Evolutionary conservation across 2,797 vertebrate species (phyloP).

Genomic region (Varecia variegata): DNA sequence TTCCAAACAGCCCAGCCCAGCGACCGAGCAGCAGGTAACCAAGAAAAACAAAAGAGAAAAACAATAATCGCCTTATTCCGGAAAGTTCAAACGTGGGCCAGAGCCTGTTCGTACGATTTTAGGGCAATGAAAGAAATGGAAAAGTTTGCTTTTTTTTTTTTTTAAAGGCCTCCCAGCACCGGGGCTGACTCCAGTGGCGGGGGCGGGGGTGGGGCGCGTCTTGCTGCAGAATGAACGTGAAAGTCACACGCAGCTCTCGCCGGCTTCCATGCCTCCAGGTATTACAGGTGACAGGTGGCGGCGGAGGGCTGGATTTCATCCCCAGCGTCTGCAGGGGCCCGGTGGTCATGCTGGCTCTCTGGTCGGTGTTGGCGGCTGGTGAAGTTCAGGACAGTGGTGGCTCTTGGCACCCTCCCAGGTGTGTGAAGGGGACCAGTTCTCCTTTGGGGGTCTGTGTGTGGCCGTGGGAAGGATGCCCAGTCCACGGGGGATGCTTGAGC

Average conservation of each 20-base stretch:
- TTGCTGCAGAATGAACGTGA: not conserved
- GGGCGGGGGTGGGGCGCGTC: too few relatives aligned
- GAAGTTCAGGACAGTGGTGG: not conserved
- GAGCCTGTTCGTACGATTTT: not conserved
- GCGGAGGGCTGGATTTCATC: not conserved
- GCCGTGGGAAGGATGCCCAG: not conserved
- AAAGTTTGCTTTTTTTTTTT: not conserved
- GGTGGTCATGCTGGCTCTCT: not conserved
- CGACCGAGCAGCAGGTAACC: slow-evolving; percentile 9
- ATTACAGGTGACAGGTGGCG: not conserved
- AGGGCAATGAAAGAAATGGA: not conserved
- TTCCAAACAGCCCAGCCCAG: slow-evolving; percentile 1
- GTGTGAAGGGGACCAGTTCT: not conserved
- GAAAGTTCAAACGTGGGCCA: slow-evolving; percentile 45
- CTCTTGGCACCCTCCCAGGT: not conserved
- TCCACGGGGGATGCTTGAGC: not conserved
- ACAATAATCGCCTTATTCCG: slow-evolving; percentile 16
- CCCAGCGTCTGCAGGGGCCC: not conserved
- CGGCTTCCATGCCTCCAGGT: not conserved
- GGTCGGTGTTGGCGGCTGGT: not conserved
- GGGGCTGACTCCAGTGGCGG: not conserved
- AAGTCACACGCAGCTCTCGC: not conserved
- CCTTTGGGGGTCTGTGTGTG: not conserved
- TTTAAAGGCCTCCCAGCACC: not conserved
- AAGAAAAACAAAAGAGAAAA: slow-evolving; percentile 43